A percentile compares a stretch with the other conserved stretches of the same genome.
phyloP scores from a whole-genome alignment of 2,888 invertebrate genomes.

The Ophioninae sp. region DNA sequence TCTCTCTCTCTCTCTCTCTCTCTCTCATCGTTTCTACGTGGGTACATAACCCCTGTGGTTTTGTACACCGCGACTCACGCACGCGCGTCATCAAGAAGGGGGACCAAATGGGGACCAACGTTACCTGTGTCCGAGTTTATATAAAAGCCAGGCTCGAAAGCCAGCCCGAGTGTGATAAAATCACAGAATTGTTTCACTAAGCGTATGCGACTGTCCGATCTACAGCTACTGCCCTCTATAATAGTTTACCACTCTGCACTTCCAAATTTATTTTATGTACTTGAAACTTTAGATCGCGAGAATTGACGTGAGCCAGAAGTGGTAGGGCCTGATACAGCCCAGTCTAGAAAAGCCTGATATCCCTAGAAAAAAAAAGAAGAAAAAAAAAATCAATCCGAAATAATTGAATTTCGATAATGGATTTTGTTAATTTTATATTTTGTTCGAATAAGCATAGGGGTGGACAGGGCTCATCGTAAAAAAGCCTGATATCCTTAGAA shows the following conservation, averaged over 20 bases:
- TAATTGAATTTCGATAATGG: no score
- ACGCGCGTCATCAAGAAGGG: constrained; percentile 66
- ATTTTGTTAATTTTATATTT: no score
- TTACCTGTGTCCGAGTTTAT: background rate
- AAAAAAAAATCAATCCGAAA: no score
- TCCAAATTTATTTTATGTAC: background rate
- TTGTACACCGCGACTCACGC: constrained; percentile 53
- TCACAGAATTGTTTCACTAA: constrained; percentile 81
- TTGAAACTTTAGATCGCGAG: no score
- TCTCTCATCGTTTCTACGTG: constrained; percentile 27
- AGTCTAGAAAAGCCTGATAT: no score
- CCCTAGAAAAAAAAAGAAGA: no score
- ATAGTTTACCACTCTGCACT: constrained; percentile 46
- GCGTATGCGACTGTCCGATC: constrained; percentile 79
- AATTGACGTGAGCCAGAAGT: no score
- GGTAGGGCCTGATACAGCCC: no score
- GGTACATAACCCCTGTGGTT: constrained; percentile 60
- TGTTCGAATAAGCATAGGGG: no score
- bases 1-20: constrained; percentile 25
- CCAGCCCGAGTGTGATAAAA: constrained; percentile 75
- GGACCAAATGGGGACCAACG: constrained; percentile 71
- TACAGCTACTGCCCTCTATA: constrained; percentile 17
- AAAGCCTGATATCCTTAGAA: no score
- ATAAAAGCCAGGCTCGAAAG: constrained; percentile 66
- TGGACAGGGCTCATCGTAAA: no score